These are phyloP conservation scores for Maconellicoccus hirsutus DNA, from an alignment of 1,140 invertebrate genomes.

Conservation along the genomic window DNA sequence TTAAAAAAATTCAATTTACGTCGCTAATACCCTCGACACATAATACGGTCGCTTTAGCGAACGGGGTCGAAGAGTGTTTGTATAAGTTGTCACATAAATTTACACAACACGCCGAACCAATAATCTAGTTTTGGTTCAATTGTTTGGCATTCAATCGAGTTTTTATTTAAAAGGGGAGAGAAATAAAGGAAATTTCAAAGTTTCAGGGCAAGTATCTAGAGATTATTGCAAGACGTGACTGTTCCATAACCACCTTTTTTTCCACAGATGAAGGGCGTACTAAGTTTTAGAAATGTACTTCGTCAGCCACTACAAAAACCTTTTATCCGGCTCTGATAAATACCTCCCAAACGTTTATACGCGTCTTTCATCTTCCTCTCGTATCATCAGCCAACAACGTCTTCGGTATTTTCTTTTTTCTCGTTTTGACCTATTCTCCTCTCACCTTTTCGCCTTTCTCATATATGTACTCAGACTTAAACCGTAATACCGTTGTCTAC, in stretches of 20 bases:
- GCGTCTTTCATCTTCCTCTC: not conserved
- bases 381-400: not conserved
- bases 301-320: conserved; percentile 7
- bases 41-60: too few species aligned
- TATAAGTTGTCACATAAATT: not conserved
- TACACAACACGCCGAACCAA: not conserved
- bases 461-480: not conserved
- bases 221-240: conserved; percentile 3
- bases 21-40: too few species aligned
- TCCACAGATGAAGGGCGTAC: not conserved
- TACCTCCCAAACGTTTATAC: conserved; percentile 7
- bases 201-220: not conserved
- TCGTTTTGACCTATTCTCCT: not conserved
- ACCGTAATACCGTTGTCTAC: not conserved
- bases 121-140: conserved; percentile 9
- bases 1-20: too few species aligned
- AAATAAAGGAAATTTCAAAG: not conserved
- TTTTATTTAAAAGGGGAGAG: not conserved
- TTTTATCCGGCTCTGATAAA: conserved; percentile 4
- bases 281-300: not conserved
- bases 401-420: not conserved
- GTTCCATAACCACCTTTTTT: conserved; percentile 3
- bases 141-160: conserved; percentile 3
- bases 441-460: not conserved
- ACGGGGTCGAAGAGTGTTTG: not conserved